A percentile compares a stretch with the other conserved stretches of the same genome.
Evolutionary conservation across 2,113 vertebrate genomes (phyloP).

Genomic region (Taxidea taxus): DNA sequence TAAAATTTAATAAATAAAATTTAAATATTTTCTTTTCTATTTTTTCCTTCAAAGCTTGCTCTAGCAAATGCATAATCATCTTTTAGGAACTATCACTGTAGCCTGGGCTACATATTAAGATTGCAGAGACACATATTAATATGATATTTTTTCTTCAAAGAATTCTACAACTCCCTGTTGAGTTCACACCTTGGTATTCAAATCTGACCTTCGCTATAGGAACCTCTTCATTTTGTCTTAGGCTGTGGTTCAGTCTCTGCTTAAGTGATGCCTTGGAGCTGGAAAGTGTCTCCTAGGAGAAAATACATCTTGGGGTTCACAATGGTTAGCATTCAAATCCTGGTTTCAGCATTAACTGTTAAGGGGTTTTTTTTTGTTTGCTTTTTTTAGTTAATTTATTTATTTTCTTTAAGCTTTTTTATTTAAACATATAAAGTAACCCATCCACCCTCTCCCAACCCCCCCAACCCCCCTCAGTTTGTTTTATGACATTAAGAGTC

Average conservation of each 20-base stretch:
- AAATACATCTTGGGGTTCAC: neutral
- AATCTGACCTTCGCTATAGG: neutral
- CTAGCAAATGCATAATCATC: neutral
- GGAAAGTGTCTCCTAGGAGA: neutral
- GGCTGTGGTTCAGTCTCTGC: neutral
- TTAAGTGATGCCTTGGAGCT: neutral
- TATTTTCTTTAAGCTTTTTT: too few relatives aligned
- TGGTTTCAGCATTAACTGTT: neutral
- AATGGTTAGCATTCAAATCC: neutral
- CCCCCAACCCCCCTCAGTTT: too few relatives aligned
- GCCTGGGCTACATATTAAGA: neutral
- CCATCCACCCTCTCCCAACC: too few relatives aligned
- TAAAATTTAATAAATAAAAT: neutral
- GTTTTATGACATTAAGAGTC: too few relatives aligned
- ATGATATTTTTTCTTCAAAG: neutral
- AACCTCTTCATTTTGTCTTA: neutral
- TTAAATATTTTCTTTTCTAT: neutral
- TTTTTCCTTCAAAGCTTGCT: neutral
- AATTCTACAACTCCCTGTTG: neutral
- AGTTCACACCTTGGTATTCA: neutral
- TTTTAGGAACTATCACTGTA: conserved; percentile 15
- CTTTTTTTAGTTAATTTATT: too few relatives aligned
- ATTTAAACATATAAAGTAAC: too few relatives aligned
- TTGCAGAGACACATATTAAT: neutral
- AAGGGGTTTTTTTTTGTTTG: too few relatives aligned